Conservation (phyloP, 2,888 invertebrate species). For the Gymnocheta viridis region DNA sequence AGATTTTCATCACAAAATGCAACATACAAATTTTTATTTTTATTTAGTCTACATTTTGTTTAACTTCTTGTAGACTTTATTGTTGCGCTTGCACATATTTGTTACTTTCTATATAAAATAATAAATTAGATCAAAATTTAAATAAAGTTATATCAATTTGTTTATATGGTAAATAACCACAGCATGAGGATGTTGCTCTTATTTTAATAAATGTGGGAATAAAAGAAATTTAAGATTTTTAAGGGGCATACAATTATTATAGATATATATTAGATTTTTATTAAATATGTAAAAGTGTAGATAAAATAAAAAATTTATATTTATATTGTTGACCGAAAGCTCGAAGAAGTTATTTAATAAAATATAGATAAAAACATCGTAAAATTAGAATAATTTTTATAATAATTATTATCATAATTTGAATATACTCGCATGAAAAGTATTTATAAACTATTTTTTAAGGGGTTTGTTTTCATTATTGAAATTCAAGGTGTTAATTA, state of each 20-base stretch:
- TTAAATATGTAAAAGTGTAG: no score
- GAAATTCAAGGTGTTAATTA: constrained; percentile 19
- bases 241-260: not conserved
- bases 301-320: no score
- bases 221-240: constrained; percentile 24
- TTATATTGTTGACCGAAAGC: no score
- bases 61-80: constrained; percentile 34
- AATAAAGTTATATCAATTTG: constrained; percentile 69
- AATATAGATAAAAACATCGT: no score
- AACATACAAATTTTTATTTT: constrained; percentile 29
- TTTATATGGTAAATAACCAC: constrained; percentile 63
- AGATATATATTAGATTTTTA: no score
- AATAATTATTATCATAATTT: no score
- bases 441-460: not conserved
- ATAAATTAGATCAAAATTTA: constrained; percentile 70
- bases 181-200: constrained; percentile 59
- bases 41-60: constrained; percentile 31
- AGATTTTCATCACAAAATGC: constrained; percentile 50
- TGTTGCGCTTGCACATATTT: constrained; percentile 34
- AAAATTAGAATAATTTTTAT: no score
- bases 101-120: constrained; percentile 35
- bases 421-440: not conserved
- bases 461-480: not conserved
- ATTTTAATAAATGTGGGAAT: constrained; percentile 66
- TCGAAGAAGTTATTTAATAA: no score